These are phyloP conservation scores for Eupsilia transversa DNA, from an alignment of 2,888 invertebrate genomes.

Conservation along the genomic window DNA sequence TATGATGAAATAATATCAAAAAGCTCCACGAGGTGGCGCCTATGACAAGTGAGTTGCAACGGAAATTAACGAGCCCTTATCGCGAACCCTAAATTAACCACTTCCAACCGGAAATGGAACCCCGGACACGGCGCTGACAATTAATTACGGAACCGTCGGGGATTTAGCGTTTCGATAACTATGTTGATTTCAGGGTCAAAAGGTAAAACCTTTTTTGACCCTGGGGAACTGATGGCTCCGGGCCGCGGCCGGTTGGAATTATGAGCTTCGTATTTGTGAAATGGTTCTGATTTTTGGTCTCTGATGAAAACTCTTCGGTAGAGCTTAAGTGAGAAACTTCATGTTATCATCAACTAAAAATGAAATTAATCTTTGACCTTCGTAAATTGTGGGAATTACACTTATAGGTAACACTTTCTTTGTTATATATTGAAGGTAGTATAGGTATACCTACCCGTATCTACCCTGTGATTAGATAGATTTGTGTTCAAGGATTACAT, in stretches of 20 bases:
- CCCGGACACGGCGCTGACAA: slow-evolving; percentile 69
- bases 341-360: too few relatives aligned
- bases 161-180: slow-evolving; percentile 67
- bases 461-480: not conserved
- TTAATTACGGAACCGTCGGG: slow-evolving; percentile 69
- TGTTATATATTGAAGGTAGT: too few relatives aligned
- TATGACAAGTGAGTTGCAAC: slow-evolving; percentile 77
- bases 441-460: not conserved
- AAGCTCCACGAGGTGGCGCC: slow-evolving; percentile 62
- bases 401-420: not conserved
- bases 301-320: not conserved
- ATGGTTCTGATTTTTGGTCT: not conserved
- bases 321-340: not conserved
- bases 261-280: slow-evolving; percentile 12
- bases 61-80: slow-evolving; percentile 84
- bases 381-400: not conserved
- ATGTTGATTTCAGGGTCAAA: slow-evolving; percentile 60
- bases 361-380: not conserved
- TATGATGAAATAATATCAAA: slow-evolving; percentile 60
- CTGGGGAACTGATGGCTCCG: not conserved
- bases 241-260: not conserved
- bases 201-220: slow-evolving; percentile 15
- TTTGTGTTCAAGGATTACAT: not conserved
- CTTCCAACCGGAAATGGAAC: slow-evolving; percentile 76
- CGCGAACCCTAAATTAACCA: slow-evolving; percentile 78